Percentiles rank a stretch among this genome's conserved stretches.
Evolutionary conservation across 37 sponge, comb jelly and placozoan genomes (phyloP).

Genomic region (Lycopodina hypogea): DNA sequence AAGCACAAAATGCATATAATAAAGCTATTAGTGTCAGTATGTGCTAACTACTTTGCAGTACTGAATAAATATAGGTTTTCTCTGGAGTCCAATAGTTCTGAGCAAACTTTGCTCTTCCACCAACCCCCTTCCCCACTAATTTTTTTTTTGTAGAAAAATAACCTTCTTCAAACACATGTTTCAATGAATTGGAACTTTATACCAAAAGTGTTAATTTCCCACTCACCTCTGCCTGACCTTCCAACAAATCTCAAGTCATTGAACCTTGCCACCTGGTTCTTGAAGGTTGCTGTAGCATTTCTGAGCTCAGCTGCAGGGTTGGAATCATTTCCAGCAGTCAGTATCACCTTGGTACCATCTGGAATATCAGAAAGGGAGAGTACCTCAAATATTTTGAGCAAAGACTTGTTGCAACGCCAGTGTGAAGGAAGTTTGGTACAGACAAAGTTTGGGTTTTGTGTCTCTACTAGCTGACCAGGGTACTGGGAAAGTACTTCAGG

Average conservation of each 20-base stretch:
- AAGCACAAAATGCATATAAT: too few species aligned
- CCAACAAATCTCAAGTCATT: slow-evolving; percentile 98
- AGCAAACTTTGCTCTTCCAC: background rate
- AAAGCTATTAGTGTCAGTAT: too few species aligned
- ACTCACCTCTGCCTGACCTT: slow-evolving; percentile 94
- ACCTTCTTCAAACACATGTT: background rate
- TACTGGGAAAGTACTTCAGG: slow-evolving; percentile 75
- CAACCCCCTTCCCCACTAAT: background rate
- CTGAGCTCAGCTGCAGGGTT: slow-evolving; percentile 90
- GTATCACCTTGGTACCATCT: slow-evolving; percentile 92
- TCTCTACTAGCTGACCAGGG: slow-evolving; percentile 84
- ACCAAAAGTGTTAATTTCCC: background rate
- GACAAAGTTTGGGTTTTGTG: slow-evolving; percentile 95
- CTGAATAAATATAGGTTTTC: too few species aligned
- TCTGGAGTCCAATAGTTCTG: too few species aligned
- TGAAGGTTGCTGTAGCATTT: slow-evolving; percentile 88
- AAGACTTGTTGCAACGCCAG: slow-evolving; percentile 96
- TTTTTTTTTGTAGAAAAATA: background rate
- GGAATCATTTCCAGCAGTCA: slow-evolving; percentile 94
- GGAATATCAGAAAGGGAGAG: slow-evolving; percentile 75
- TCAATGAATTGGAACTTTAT: background rate
- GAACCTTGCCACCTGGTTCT: slow-evolving; percentile 93
- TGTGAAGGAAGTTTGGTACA: slow-evolving; percentile 95
- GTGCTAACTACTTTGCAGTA: too few species aligned
- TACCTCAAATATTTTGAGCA: slow-evolving; percentile 93